These are phyloP conservation scores for Merluccius polli DNA, from an alignment of 2,797 vertebrate genomes.

Conservation along the genomic window DNA sequence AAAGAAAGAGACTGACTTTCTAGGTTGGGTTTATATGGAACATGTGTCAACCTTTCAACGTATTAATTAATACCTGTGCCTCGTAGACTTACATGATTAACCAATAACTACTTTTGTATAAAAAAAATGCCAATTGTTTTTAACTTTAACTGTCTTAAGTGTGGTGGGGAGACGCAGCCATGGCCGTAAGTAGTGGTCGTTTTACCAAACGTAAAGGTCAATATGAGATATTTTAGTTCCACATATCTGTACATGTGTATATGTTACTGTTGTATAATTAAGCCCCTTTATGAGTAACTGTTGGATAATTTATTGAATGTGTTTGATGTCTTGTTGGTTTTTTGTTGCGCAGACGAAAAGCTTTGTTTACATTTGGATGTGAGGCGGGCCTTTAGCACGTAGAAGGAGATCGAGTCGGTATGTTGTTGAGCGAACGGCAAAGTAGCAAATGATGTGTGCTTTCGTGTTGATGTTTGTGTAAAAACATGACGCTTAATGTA, in stretches of 20 bases:
- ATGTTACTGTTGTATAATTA: constrained; percentile 21
- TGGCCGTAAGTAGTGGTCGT: constrained; percentile 39
- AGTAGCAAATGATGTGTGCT: neutral
- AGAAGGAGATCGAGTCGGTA: neutral
- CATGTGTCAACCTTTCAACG: neutral
- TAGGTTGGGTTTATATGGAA: neutral
- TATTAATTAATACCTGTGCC: constrained; percentile 29
- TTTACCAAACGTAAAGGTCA: constrained; percentile 31
- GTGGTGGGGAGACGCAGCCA: constrained; percentile 48
- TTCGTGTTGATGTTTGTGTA: constrained; percentile 25
- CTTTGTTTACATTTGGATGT: constrained; percentile 15
- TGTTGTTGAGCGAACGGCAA: neutral
- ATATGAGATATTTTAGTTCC: constrained; percentile 23
- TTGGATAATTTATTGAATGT: neutral
- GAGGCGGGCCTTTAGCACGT: neutral
- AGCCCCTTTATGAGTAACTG: constrained; percentile 2
- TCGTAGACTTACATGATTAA: constrained; percentile 18
- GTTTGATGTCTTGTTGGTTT: constrained; percentile 12
- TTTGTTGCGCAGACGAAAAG: neutral
- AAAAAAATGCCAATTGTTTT: constrained; percentile 57
- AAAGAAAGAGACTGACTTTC: neutral
- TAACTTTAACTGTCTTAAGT: constrained; percentile 34
- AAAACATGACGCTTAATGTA: constrained; percentile 27
- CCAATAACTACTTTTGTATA: constrained; percentile 28
- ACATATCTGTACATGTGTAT: neutral